A percentile compares a stretch with the other conserved stretches of the same genome.
phyloP scores from a whole-genome alignment of 2,888 invertebrate genomes.

The Linnaemya vulpina region DNA sequence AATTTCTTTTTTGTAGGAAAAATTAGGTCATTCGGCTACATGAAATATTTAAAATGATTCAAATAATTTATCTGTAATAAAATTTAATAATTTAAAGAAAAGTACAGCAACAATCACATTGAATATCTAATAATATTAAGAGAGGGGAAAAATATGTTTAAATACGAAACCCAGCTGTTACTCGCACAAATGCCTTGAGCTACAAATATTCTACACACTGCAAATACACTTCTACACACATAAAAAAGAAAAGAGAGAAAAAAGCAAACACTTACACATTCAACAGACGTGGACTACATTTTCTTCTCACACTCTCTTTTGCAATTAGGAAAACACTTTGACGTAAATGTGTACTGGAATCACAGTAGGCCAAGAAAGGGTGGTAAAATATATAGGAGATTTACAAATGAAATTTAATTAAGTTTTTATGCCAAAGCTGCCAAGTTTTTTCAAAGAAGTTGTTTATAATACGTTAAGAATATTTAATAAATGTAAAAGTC shows the following conservation, averaged over 20 bases:
- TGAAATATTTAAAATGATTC: slow-evolving; percentile 44
- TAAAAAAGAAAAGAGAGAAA: neutral
- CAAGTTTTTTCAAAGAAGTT: too few species aligned
- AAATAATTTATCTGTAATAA: slow-evolving; percentile 27
- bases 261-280: neutral
- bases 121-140: slow-evolving; percentile 13
- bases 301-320: neutral
- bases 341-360: neutral
- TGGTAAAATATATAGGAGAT: neutral
- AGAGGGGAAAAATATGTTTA: slow-evolving; percentile 30
- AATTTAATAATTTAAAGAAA: slow-evolving; percentile 22
- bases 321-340: slow-evolving; percentile 4
- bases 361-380: neutral
- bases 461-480: too few species aligned
- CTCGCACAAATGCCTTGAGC: slow-evolving; percentile 69
- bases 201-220: slow-evolving; percentile 59
- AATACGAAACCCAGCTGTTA: slow-evolving; percentile 67
- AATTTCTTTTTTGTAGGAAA: neutral
- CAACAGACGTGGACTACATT: neutral
- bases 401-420: too few species aligned
- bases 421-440: too few species aligned
- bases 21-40: slow-evolving; percentile 53
- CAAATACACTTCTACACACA: slow-evolving; percentile 36
- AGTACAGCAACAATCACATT: neutral
- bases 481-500: too few species aligned